phyloP scores from a whole-genome alignment of 2,113 vertebrate genomes.

The Atherinomorus stipes region DNA sequence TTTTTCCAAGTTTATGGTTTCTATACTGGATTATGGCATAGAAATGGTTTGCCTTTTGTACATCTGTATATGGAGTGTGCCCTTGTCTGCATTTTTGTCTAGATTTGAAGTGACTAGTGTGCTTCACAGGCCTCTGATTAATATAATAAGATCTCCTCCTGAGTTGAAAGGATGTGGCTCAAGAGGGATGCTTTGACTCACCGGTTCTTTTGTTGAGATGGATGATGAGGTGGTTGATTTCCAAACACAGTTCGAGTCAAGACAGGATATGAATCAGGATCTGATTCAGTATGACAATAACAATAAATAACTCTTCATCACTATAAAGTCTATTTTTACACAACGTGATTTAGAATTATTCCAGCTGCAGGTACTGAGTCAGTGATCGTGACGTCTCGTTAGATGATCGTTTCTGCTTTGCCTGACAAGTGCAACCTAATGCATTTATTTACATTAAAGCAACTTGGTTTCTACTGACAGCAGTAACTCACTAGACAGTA shows the following conservation, averaged over 20 bases:
- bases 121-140: constrained; percentile 48
- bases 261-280: constrained; percentile 77
- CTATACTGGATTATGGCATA: no score
- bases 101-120: constrained; percentile 22
- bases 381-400: constrained; percentile 27
- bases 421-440: constrained; percentile 4
- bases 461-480: neutral
- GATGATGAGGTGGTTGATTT: constrained; percentile 67
- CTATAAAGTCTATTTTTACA: constrained; percentile 58
- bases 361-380: constrained; percentile 41
- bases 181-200: constrained; percentile 68
- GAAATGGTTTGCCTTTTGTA: neutral
- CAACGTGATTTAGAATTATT: constrained; percentile 40
- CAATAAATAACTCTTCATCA: constrained; percentile 45
- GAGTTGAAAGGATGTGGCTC: constrained; percentile 63
- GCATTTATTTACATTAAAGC: neutral
- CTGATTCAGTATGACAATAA: constrained; percentile 44
- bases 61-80: neutral
- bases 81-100: neutral
- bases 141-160: constrained; percentile 49
- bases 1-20: no score
- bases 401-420: constrained; percentile 8
- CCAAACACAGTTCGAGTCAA: constrained; percentile 44
- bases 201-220: constrained; percentile 60
- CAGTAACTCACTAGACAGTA: neutral